These are phyloP conservation scores for Tapirus indicus DNA, from an alignment of 2,797 vertebrate genomes.

Conservation along the genomic window DNA sequence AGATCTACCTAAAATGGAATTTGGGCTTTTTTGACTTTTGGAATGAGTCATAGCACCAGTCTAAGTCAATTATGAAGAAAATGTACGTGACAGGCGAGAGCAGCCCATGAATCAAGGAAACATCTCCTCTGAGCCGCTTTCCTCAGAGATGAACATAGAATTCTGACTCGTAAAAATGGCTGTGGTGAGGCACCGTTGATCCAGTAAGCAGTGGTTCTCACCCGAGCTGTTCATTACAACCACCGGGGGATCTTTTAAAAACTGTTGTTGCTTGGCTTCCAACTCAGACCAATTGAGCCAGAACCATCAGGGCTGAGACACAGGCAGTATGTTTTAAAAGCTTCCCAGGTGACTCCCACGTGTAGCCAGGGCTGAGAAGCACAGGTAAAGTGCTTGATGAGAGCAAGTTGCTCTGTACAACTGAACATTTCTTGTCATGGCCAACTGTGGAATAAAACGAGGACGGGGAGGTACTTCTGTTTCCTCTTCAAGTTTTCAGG, in stretches of 20 bases:
- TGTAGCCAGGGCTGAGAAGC: not conserved
- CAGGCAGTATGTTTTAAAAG: not conserved
- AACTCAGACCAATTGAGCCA: not conserved
- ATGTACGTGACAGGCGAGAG: constrained; percentile 56
- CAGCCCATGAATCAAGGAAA: constrained; percentile 37
- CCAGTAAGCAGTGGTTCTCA: constrained; percentile 1
- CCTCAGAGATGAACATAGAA: constrained; percentile 46
- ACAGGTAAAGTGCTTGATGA: not conserved
- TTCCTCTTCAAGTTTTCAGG: not conserved
- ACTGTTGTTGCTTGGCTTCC: not conserved
- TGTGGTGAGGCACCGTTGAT: not conserved
- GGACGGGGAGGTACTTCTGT: not conserved
- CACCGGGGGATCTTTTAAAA: not conserved
- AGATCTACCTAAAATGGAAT: constrained; percentile 65
- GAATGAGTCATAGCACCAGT: constrained; percentile 75
- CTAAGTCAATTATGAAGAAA: constrained; percentile 57
- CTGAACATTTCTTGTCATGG: not conserved
- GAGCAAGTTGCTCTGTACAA: not conserved
- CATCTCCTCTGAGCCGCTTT: not conserved
- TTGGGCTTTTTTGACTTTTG: constrained; percentile 73
- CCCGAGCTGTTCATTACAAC: not conserved
- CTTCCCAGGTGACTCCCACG: not conserved
- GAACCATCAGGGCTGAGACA: not conserved
- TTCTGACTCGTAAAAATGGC: constrained; percentile 10
- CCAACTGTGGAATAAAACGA: not conserved